Conservation (phyloP, 1,140 invertebrate species). For the Drosophila ogumai region DNA sequence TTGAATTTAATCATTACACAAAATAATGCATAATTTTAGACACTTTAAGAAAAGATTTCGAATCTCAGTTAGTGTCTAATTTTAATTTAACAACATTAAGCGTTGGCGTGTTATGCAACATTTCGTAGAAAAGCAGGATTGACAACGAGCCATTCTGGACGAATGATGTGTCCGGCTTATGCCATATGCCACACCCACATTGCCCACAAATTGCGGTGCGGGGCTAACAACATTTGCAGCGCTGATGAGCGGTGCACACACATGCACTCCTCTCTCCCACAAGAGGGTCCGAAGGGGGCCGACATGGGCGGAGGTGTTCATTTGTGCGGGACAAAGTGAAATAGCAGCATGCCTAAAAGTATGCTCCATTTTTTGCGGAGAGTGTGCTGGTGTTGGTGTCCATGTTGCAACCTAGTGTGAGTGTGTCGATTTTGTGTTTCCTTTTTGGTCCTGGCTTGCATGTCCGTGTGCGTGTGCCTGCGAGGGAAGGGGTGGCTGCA, state of each 20-base stretch:
- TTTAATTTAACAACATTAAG: background rate
- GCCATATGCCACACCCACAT: conserved; percentile 74
- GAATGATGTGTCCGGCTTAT: conserved; percentile 71
- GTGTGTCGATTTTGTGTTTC: conserved; percentile 61
- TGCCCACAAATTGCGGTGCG: conserved; percentile 79
- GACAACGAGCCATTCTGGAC: conserved; percentile 58
- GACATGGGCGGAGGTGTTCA: conserved; percentile 66
- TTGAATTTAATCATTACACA: background rate
- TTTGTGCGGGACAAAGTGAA: conserved; percentile 79
- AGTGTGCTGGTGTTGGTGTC: conserved; percentile 31
- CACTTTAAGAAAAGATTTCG: background rate
- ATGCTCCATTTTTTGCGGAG: conserved; percentile 57
- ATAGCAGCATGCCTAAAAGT: conserved; percentile 82
- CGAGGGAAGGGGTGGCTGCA: conserved; percentile 42
- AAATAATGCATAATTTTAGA: background rate
- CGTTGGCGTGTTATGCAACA: background rate
- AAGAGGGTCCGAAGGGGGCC: background rate
- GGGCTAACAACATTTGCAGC: conserved; percentile 73
- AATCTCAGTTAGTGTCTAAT: background rate
- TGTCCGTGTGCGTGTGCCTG: conserved; percentile 2
- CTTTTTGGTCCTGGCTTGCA: conserved; percentile 32
- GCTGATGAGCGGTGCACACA: conserved; percentile 58
- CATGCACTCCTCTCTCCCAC: background rate
- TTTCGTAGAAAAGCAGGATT: conserved; percentile 32
- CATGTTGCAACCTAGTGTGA: conserved; percentile 33